A percentile compares a stretch with the other conserved stretches of the same genome.
These are phyloP conservation scores for Philaethria dido DNA, from an alignment of 2,888 invertebrate genomes.

Conservation along the genomic window DNA sequence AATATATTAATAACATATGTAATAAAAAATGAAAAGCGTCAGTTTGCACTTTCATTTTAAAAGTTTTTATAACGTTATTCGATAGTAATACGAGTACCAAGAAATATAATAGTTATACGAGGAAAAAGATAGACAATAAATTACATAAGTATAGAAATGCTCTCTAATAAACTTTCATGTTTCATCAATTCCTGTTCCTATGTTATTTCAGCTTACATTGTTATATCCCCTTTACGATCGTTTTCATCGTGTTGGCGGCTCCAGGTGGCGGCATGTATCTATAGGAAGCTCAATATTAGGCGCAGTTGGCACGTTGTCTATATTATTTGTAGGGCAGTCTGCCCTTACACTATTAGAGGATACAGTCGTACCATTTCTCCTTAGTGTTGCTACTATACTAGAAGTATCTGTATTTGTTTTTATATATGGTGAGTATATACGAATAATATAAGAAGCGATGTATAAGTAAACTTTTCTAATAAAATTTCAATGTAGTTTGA, in stretches of 20 bases:
- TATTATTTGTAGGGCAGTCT: conserved; percentile 54
- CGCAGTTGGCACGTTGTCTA: conserved; percentile 51
- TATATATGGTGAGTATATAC: conserved; percentile 66
- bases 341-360: conserved; percentile 60
- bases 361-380: conserved; percentile 59
- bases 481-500: background rate
- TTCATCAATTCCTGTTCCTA: background rate
- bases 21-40: background rate
- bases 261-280: conserved; percentile 61
- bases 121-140: background rate
- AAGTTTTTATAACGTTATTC: too few relatives aligned
- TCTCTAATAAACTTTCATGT: background rate
- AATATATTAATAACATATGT: background rate
- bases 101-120: too few relatives aligned
- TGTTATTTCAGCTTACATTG: conserved; percentile 58
- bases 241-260: conserved; percentile 58
- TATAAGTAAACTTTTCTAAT: background rate
- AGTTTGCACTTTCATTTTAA: background rate
- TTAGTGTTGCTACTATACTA: conserved; percentile 55
- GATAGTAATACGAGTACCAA: too few relatives aligned
- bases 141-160: background rate
- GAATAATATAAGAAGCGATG: background rate
- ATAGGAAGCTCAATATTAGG: conserved; percentile 54
- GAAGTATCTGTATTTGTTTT: conserved; percentile 66
- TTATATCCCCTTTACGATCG: conserved; percentile 67